Conservation (phyloP, 64 coral and sea anemone species). For the Pachyseris speciosa region DNA sequence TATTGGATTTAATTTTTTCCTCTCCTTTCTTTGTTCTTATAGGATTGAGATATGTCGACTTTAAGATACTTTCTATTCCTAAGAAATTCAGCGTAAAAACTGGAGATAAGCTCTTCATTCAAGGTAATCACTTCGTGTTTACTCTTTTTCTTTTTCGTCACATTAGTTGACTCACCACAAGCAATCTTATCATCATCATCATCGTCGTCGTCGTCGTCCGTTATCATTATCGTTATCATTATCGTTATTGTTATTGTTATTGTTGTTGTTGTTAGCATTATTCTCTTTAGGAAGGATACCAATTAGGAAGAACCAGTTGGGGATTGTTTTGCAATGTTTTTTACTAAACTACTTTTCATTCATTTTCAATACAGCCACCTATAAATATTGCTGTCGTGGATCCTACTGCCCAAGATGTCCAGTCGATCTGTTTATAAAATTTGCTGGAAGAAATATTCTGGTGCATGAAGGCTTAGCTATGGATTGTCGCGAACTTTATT, state of each 20-base stretch:
- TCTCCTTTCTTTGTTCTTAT: background rate
- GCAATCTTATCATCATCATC: no score
- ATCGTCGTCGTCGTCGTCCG: no score
- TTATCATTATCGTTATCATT: no score
- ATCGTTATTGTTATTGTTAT: no score
- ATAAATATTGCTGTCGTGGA: slow-evolving; percentile 69
- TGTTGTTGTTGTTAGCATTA: no score
- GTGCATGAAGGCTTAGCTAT: slow-evolving; percentile 4
- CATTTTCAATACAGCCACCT: background rate
- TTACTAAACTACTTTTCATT: background rate
- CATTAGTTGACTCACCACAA: no score
- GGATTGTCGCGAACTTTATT: slow-evolving; percentile 32
- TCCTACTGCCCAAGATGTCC: slow-evolving; percentile 40
- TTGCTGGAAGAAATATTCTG: slow-evolving; percentile 1
- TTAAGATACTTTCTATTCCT: background rate
- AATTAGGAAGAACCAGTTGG: no score
- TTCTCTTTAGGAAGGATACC: no score
- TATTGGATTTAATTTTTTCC: background rate
- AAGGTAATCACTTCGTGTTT: background rate
- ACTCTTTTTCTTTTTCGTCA: background rate
- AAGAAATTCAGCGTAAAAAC: background rate
- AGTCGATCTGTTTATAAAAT: background rate
- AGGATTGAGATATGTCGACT: background rate
- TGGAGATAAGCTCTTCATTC: background rate
- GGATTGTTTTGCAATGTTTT: no score